Percentiles rank a stretch among this genome's conserved stretches.
Conservation (phyloP, 2,888 invertebrate species). For the Sycophila texana region DNA sequence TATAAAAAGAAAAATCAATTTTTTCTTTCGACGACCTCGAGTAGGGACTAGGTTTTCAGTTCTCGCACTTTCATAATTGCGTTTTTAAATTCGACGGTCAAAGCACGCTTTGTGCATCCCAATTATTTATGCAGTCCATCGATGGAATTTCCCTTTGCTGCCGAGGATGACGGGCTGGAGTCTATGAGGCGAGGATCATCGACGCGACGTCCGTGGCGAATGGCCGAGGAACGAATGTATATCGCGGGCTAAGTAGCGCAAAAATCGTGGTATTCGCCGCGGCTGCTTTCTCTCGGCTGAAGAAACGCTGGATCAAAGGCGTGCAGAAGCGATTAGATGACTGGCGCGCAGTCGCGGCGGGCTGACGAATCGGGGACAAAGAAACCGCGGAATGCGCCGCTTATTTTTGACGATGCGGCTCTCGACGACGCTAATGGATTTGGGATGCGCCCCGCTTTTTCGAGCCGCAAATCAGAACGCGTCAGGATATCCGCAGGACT, state of each 20-base stretch:
- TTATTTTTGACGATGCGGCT: slow-evolving; percentile 32
- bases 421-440: slow-evolving; percentile 34
- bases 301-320: slow-evolving; percentile 35
- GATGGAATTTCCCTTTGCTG: slow-evolving; percentile 1
- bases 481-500: not conserved
- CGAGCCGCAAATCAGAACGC: not conserved
- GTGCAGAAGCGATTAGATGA: slow-evolving; percentile 52
- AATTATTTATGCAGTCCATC: slow-evolving; percentile 18
- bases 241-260: slow-evolving; percentile 45
- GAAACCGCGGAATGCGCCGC: slow-evolving; percentile 56
- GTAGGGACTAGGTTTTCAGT: not conserved
- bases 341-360: slow-evolving; percentile 15
- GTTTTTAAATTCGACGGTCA: not conserved
- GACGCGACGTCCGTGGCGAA: slow-evolving; percentile 32
- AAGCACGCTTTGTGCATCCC: too few relatives aligned
- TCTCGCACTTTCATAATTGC: not conserved
- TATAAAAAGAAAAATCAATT: not conserved
- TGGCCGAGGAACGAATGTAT: slow-evolving; percentile 8
- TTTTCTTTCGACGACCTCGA: not conserved
- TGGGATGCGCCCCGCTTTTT: slow-evolving; percentile 9
- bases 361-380: slow-evolving; percentile 38
- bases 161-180: not conserved
- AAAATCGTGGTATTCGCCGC: slow-evolving; percentile 45
- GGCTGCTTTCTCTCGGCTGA: slow-evolving; percentile 17
- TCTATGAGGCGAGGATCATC: not conserved